Percentiles rank a stretch among this genome's conserved stretches.
These are phyloP conservation scores for Perca fluviatilis DNA, from an alignment of 2,113 vertebrate species.

Conservation along the genomic window DNA sequence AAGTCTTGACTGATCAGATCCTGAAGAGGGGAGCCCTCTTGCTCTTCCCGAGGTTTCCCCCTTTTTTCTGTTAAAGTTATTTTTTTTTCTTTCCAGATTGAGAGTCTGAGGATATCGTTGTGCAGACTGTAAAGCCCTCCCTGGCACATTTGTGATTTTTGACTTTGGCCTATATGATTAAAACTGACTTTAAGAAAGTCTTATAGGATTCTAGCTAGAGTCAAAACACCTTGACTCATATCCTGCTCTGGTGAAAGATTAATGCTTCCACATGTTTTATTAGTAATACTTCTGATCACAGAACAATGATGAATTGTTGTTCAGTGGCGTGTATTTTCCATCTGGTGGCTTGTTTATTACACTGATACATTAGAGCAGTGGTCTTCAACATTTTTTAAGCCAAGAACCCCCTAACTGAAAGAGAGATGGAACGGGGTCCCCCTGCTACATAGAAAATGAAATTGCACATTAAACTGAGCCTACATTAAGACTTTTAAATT, in stretches of 20 bases:
- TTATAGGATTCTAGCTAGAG: neutral
- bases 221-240: constrained; percentile 29
- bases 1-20: neutral
- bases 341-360: neutral
- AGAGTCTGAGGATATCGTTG: neutral
- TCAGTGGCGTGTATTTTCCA: neutral
- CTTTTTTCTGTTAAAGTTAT: neutral
- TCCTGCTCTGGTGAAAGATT: constrained; percentile 35
- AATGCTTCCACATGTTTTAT: constrained; percentile 1
- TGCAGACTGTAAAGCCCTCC: neutral
- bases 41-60: neutral
- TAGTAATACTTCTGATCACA: constrained; percentile 5
- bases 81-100: neutral
- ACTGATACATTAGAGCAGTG: neutral
- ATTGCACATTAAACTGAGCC: too few species aligned
- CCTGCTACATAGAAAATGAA: too few species aligned
- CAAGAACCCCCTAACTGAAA: too few species aligned
- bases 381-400: too few species aligned
- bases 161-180: neutral
- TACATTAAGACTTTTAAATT: too few species aligned
- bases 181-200: neutral
- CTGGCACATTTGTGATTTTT: neutral
- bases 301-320: neutral
- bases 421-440: too few species aligned
- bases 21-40: neutral